Conservation (phyloP, 2,888 invertebrate genomes). For the Phymatocera aterrima region DNA sequence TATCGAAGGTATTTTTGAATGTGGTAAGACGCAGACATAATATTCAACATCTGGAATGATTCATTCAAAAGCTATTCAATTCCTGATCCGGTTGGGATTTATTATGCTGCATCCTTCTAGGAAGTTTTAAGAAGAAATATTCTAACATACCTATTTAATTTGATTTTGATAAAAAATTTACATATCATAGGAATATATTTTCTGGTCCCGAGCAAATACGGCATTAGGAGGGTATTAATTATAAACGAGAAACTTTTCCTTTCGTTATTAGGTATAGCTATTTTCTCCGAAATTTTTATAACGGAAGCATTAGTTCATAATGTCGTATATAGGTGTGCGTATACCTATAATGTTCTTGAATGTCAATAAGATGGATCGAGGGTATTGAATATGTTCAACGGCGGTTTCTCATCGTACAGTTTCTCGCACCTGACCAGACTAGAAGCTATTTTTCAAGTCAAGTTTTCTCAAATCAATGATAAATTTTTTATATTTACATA, state of each 20-base stretch:
- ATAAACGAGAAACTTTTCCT: conserved; percentile 13
- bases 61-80: too few species aligned
- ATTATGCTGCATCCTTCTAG: too few species aligned
- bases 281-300: conserved; percentile 28
- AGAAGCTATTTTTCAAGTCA: neutral
- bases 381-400: neutral
- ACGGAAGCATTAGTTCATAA: neutral
- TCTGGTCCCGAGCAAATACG: neutral
- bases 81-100: too few species aligned
- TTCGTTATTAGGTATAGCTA: too few species aligned
- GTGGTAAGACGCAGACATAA: too few species aligned
- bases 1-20: too few species aligned
- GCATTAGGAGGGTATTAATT: neutral
- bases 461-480: conserved; percentile 26
- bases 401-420: conserved; percentile 1
- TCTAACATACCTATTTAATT: too few species aligned
- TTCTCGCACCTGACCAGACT: conserved; percentile 39
- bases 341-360: neutral
- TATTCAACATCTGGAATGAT: too few species aligned
- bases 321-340: neutral
- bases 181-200: neutral
- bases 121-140: too few species aligned
- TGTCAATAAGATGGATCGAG: conserved; percentile 39
- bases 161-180: too few species aligned
- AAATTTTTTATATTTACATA: neutral